These are phyloP conservation scores for Halesus radiatus DNA, from an alignment of 1,140 invertebrate species.

Conservation along the genomic window DNA sequence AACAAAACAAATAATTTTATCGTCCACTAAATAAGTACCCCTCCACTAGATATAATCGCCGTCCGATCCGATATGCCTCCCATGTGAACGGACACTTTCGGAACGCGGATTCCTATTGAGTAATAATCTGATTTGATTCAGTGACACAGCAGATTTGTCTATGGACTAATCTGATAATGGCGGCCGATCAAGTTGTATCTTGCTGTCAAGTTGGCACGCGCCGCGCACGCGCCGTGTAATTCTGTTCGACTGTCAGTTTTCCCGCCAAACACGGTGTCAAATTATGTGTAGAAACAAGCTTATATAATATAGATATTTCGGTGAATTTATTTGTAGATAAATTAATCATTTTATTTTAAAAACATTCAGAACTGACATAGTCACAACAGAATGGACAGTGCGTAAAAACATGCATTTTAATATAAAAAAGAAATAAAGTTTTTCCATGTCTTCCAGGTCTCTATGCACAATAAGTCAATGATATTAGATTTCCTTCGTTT, in stretches of 20 bases:
- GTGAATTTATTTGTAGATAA: no score
- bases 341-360: no score
- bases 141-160: background rate
- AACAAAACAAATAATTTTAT: background rate
- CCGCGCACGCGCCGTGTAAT: conserved; percentile 27
- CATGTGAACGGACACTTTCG: background rate
- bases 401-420: no score
- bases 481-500: no score
- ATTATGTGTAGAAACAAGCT: background rate
- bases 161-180: background rate
- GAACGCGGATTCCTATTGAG: background rate
- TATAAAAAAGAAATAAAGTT: no score
- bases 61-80: conserved; percentile 10
- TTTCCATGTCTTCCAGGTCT: no score
- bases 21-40: background rate
- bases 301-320: no score
- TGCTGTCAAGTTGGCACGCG: conserved; percentile 26
- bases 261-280: conserved; percentile 28
- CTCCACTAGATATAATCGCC: background rate
- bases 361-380: no score
- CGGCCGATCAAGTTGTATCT: background rate
- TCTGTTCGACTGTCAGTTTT: background rate
- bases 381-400: no score
- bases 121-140: conserved; percentile 1
- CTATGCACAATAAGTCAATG: no score